Evolutionary conservation across 2,797 vertebrate genomes (phyloP).

Genomic region (Acipenser ruthenus): DNA sequence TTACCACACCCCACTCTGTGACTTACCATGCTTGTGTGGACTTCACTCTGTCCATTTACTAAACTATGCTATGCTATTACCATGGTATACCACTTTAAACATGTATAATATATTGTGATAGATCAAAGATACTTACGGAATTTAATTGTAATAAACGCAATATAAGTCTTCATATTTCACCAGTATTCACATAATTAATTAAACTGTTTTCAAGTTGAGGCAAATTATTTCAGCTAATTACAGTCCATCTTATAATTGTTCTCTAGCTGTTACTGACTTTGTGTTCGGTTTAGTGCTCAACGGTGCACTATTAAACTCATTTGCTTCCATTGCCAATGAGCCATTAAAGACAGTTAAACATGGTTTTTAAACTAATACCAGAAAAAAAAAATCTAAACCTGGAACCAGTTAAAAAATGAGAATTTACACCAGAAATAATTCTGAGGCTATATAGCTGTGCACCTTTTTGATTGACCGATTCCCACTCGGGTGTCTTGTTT

Average conservation of each 20-base stretch:
- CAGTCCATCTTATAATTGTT: constrained; percentile 21
- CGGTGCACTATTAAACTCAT: neutral
- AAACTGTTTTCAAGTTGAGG: constrained; percentile 1
- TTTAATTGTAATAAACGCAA: constrained; percentile 1
- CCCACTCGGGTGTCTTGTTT: neutral
- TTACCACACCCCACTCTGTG: no score
- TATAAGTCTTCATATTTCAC: neutral
- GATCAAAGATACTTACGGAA: neutral
- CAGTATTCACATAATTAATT: constrained; percentile 7
- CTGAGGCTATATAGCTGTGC: constrained; percentile 11
- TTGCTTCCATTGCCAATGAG: neutral
- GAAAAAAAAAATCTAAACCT: no score
- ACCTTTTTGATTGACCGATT: constrained; percentile 7
- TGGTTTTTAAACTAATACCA: no score
- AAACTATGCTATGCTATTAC: no score
- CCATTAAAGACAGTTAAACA: neutral
- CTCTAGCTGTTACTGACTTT: constrained; percentile 4
- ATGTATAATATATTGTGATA: no score
- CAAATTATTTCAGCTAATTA: neutral
- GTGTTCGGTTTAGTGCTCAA: neutral
- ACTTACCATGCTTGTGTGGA: no score
- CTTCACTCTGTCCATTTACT: no score
- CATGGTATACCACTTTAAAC: no score
- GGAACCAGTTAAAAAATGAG: no score
- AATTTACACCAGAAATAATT: no score